Percentiles rank a stretch among this genome's conserved stretches.
Conservation (phyloP, 2,888 invertebrate genomes). For the Nemapogon koenigi region DNA sequence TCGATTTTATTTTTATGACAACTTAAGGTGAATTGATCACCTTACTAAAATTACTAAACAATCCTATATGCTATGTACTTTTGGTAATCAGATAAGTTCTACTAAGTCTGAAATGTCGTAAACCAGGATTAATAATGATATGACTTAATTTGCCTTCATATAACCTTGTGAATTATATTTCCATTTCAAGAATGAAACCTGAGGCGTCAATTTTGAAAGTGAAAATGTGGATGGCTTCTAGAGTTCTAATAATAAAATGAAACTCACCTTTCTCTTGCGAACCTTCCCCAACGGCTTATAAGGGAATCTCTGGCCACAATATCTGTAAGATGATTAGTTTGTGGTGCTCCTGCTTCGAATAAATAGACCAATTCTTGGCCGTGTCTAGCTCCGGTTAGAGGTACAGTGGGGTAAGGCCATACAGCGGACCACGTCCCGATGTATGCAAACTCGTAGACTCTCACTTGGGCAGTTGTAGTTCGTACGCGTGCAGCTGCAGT, state of each 20-base stretch:
- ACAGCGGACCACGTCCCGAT: conserved; percentile 34
- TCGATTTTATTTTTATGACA: too few species aligned
- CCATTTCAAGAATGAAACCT: too few species aligned
- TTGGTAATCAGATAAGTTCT: too few species aligned
- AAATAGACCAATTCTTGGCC: conserved; percentile 41
- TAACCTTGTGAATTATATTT: too few species aligned
- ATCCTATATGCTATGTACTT: too few species aligned
- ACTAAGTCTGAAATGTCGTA: too few species aligned
- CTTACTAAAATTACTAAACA: too few species aligned
- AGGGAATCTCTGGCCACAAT: conserved; percentile 23
- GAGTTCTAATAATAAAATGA: conserved; percentile 1
- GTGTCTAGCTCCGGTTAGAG: conserved; percentile 37
- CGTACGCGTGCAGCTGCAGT: conserved; percentile 33
- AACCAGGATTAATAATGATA: too few species aligned
- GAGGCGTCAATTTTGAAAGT: too few species aligned
- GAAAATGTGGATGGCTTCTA: too few species aligned
- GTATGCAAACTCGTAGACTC: conserved; percentile 38
- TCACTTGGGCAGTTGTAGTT: conserved; percentile 30
- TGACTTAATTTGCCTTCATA: too few species aligned
- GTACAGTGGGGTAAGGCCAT: conserved; percentile 34
- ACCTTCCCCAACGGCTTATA: conserved; percentile 27
- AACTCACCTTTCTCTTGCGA: conserved; percentile 39
- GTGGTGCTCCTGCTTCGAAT: conserved; percentile 32
- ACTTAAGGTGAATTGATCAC: too few species aligned
- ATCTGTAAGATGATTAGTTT: conserved; percentile 18